These are phyloP conservation scores for Nomada fabriciana DNA, from an alignment of 2,888 invertebrate genomes.

Conservation along the genomic window DNA sequence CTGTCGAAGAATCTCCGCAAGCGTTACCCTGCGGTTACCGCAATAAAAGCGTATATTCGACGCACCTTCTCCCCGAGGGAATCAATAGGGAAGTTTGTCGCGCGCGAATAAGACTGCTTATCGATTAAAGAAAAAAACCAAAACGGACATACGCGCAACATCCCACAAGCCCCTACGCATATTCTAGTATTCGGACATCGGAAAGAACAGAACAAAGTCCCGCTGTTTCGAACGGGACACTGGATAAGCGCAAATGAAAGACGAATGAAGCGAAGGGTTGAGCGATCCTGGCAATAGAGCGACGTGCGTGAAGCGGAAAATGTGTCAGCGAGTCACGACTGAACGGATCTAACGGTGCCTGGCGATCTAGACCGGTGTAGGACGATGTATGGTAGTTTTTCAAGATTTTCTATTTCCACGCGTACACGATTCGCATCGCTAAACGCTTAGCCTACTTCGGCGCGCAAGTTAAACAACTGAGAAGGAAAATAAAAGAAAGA, in stretches of 20 bases:
- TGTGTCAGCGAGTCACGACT: too few relatives aligned
- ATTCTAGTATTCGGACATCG: too few relatives aligned
- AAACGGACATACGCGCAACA: too few relatives aligned
- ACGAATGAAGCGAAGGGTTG: background rate
- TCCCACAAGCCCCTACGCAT: too few relatives aligned
- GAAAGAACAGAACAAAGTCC: too few relatives aligned
- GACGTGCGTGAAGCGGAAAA: too few relatives aligned
- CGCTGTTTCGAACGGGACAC: too few relatives aligned
- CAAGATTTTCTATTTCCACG: slow-evolving; percentile 26
- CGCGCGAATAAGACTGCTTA: slow-evolving; percentile 11
- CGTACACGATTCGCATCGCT: background rate
- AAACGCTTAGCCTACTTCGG: slow-evolving; percentile 37
- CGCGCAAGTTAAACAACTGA: background rate
- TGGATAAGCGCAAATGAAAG: too few relatives aligned
- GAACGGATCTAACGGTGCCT: slow-evolving; percentile 58
- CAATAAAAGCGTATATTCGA: slow-evolving; percentile 11
- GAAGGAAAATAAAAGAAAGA: background rate
- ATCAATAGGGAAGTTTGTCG: slow-evolving; percentile 21
- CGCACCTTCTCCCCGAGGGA: background rate
- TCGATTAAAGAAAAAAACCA: too few relatives aligned
- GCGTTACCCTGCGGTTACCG: background rate
- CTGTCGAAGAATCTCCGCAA: background rate
- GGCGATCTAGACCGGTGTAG: slow-evolving; percentile 58
- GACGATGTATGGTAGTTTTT: slow-evolving; percentile 39
- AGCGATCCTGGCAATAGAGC: too few relatives aligned